Base-by-base conservation (phyloP, 2,888 invertebrate genomes). In the Erynnis tages region DNA sequence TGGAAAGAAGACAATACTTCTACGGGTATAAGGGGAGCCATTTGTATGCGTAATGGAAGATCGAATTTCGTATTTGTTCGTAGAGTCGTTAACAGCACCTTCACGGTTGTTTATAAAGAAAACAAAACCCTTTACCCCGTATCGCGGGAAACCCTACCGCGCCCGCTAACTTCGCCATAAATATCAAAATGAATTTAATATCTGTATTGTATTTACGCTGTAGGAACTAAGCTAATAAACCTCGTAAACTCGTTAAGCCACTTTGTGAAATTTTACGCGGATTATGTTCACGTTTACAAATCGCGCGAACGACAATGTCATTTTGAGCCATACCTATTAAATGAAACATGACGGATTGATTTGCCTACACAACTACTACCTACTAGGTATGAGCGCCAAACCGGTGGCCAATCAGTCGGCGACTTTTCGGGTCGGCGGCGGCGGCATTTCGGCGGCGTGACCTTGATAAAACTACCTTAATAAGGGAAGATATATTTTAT, bases 61-160 rank as follows among this genome's bases (percentile, higher is more conserved):
- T 88, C 86, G 83, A 88, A 87, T 89, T 88, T 88, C 86, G 85
- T 89, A 85, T 89, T 89, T 89, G 86, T 87, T 85, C 82, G 76
- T 76, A 74, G 85, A 84, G 84, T 88, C 84, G 85, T 87, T 89
- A 88, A 75, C 86, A 77, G 80, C 86, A 85, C 87, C 87, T 88
- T 81, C 80, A 72, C 76, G 78, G 72, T 82, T 87, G 83, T 86
- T 85, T 86, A 80, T 84, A 86, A 87, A 86, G 86, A 87, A 88
- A 88, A 87, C 83, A 87, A 81, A 85, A 82, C 83, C 86, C 82
- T 83, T 82, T 74, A 69, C 73, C 68, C 68, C 63, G 63, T 37
- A 37, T 29, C 44, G 37, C 43, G 60, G 63, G 60, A 72, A 76
- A 72, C 79, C 79, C 73, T 69, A 66, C 71, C 65, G 65, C 66